Base-by-base conservation (phyloP, 2,113 vertebrate genomes). In the Anhinga anhinga region DNA sequence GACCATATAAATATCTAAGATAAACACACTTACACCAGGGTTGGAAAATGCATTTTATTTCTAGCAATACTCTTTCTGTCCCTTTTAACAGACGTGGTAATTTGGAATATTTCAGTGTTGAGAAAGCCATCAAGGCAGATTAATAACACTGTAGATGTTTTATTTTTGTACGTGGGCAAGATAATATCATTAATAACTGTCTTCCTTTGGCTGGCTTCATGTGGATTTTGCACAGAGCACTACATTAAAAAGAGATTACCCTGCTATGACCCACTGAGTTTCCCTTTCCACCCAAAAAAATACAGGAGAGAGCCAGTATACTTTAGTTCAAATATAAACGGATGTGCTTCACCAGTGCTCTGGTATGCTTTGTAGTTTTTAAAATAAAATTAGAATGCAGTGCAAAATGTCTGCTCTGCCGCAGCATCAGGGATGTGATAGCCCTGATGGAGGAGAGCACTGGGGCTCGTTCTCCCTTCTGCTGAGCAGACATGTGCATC, bases 161-260 rank as follows among this genome's bases (percentile, higher is more conserved):
- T 93, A 66, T 77, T 97, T 96, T 93, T 83, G 10, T 81, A 71
- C 16, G 10, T 52, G 63, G 74, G 87, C 82, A 94, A 86, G 92
- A 82, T 83, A 96, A 62, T 72, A n/a, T 65, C 87, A 96, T 97
- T 93, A 96, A 94, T 97, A 93, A 92, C 88, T 97, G 93, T 95
- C 91, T 90, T 50, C 25, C 73, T 73, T 56, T 95, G 93, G 84
- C 85, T 82, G 78, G 20, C 23, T 91, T 42, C 3, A 2, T 83
- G 77, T 91, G 86, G 93, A 34, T 94, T 97, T 93, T 95, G 80
- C 86, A 90, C 70, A 84, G 88, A 92, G 82, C 55, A 95, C 70
- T 96, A 23, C 77, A 96, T 98, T 97, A 96, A 97, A 97, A 95
- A 96, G 61, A 97, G 70, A 95, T 97, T 96, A 89, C 83, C 88